Evolutionary conservation across 2,797 vertebrate genomes (phyloP).

Genomic region (Oophaga sylvatica): DNA sequence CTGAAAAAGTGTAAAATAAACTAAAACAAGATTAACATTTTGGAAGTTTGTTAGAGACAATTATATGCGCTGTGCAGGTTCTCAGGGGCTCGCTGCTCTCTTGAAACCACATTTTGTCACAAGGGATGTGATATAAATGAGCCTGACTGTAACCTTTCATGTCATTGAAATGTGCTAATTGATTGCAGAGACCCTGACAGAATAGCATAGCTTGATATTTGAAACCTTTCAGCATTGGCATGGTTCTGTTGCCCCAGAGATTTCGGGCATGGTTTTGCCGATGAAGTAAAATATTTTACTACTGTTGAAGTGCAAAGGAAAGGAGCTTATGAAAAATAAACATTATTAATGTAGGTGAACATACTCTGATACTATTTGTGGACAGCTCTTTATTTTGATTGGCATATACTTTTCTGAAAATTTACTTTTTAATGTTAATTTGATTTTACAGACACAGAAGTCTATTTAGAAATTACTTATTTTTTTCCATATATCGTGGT

Average conservation of each 20-base stretch:
- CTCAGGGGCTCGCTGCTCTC: constrained; percentile 40
- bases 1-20: constrained; percentile 41
- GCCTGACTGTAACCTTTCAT: constrained; percentile 72
- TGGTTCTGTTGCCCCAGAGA: constrained; percentile 72
- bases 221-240: constrained; percentile 73
- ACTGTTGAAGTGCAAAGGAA: constrained; percentile 62
- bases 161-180: constrained; percentile 79
- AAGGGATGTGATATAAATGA: constrained; percentile 64
- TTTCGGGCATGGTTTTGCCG: constrained; percentile 66
- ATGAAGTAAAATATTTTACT: constrained; percentile 60
- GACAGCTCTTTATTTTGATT: constrained; percentile 56
- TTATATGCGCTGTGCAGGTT: constrained; percentile 30
- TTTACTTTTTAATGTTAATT: constrained; percentile 43
- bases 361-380: constrained; percentile 55
- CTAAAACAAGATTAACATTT: constrained; percentile 42
- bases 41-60: constrained; percentile 41
- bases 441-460: constrained; percentile 28
- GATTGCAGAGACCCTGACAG: constrained; percentile 75
- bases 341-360: constrained; percentile 60
- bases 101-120: constrained; percentile 56
- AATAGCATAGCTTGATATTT: constrained; percentile 78
- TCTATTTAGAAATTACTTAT: constrained; percentile 33
- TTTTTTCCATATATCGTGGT: constrained; percentile 5
- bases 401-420: constrained; percentile 47
- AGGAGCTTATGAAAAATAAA: constrained; percentile 61